A percentile compares a stretch with the other conserved stretches of the same genome.
These are phyloP conservation scores for Aphodius sticticus DNA, from an alignment of 2,888 invertebrate species.

Conservation along the genomic window DNA sequence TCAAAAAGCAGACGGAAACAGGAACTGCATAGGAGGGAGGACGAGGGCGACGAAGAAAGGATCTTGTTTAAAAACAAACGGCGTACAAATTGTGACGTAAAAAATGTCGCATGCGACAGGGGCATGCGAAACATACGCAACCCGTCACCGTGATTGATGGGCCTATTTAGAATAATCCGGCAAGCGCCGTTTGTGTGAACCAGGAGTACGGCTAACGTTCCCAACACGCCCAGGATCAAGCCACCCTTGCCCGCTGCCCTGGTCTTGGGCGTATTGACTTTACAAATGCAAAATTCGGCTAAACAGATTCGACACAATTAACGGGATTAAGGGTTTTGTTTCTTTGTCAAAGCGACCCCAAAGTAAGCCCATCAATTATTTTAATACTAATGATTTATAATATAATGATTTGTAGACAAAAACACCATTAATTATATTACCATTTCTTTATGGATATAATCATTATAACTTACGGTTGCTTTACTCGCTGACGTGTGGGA, in stretches of 20 bases:
- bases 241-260: not conserved
- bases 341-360: too few relatives aligned
- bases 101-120: conserved; percentile 31
- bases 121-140: conserved; percentile 45
- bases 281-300: not conserved
- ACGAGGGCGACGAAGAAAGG: not conserved
- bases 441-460: too few relatives aligned
- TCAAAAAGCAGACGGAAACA: not conserved
- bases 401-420: too few relatives aligned
- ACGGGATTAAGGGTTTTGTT: not conserved
- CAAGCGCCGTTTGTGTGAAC: conserved; percentile 39
- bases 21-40: not conserved
- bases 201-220: not conserved
- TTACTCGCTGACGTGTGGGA: too few relatives aligned
- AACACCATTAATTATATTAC: too few relatives aligned
- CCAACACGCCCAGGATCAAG: not conserved
- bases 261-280: not conserved
- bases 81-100: conserved; percentile 26
- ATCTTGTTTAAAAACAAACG: conserved; percentile 18
- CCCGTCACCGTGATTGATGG: conserved; percentile 50
- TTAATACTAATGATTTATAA: too few relatives aligned
- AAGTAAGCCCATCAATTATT: too few relatives aligned
- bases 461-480: too few relatives aligned
- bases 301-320: not conserved
- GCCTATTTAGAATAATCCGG: conserved; percentile 48